Evolutionary conservation across 2,888 invertebrate species (phyloP).

Genomic region (Drosophila dives): DNA sequence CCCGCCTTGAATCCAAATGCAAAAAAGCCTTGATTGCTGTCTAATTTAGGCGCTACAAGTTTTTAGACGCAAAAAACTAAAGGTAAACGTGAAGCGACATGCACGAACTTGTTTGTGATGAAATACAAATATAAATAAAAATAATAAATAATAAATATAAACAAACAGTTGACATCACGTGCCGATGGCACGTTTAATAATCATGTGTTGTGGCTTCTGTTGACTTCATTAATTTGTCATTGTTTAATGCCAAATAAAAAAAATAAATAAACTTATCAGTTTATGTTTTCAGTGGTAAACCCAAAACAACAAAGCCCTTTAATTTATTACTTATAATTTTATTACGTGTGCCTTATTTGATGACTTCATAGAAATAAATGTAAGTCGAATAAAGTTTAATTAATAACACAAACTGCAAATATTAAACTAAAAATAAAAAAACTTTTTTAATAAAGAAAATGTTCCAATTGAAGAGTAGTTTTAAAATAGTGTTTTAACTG

Average conservation of each 20-base stretch:
- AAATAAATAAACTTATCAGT: background rate
- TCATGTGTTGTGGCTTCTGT: constrained; percentile 56
- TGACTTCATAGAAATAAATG: background rate
- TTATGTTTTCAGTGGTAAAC: background rate
- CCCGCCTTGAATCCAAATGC: constrained; percentile 74
- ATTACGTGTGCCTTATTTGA: background rate
- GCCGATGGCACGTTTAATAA: constrained; percentile 35
- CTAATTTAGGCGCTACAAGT: constrained; percentile 50
- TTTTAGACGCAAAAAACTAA: constrained; percentile 50
- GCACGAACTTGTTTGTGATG: constrained; percentile 27
- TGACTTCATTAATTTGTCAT: constrained; percentile 49
- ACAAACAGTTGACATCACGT: constrained; percentile 56
- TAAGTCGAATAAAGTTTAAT: background rate
- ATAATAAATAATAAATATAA: constrained; percentile 20
- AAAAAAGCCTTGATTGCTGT: constrained; percentile 57
- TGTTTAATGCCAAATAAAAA: background rate
- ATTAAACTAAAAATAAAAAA: background rate
- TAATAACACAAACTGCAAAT: background rate
- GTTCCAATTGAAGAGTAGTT: background rate
- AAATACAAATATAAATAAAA: constrained; percentile 26
- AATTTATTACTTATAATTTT: background rate
- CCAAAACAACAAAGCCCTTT: background rate
- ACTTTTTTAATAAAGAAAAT: background rate
- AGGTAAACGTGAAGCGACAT: constrained; percentile 49
- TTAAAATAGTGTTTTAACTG: background rate